Percentiles rank a stretch among this genome's conserved stretches.
Evolutionary conservation across 2,113 vertebrate genomes (phyloP).

Genomic region (Orycteropus afer): DNA sequence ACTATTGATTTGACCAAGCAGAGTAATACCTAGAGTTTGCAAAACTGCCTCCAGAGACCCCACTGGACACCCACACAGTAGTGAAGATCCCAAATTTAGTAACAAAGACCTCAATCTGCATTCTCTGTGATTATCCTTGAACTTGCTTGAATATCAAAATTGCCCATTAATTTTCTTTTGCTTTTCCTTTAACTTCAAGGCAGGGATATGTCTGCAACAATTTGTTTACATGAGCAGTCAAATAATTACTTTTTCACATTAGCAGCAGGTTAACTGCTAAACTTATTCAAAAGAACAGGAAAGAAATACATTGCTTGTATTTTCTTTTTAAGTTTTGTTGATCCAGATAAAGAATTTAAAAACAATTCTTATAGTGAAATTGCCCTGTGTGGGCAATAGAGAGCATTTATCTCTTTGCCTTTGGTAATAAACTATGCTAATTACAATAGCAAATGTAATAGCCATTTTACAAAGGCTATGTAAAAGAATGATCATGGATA

Average conservation of each 20-base stretch:
- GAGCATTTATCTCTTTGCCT: neutral
- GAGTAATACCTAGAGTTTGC: constrained; percentile 6
- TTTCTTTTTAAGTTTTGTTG: constrained; percentile 38
- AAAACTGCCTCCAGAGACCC: neutral
- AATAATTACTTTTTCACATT: constrained; percentile 57
- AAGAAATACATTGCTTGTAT: constrained; percentile 42
- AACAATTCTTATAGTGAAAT: constrained; percentile 34
- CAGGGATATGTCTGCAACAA: constrained; percentile 46
- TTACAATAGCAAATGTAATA: neutral
- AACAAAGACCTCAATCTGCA: neutral
- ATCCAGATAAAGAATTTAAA: constrained; percentile 32
- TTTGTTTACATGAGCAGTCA: constrained; percentile 42
- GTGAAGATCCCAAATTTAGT: neutral
- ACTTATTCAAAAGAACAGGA: constrained; percentile 20
- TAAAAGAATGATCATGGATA: constrained; percentile 15
- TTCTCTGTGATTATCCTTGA: neutral
- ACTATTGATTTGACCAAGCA: constrained; percentile 12
- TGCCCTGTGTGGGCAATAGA: neutral
- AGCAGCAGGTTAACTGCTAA: constrained; percentile 35
- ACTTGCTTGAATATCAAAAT: constrained; percentile 39
- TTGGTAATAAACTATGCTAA: constrained; percentile 15
- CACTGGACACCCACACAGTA: neutral
- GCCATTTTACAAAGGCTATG: neutral
- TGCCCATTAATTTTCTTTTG: constrained; percentile 53
- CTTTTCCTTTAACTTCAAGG: constrained; percentile 46